Evolutionary conservation across 2,113 vertebrate species (phyloP).

Genomic region (Crotalus horridus): DNA sequence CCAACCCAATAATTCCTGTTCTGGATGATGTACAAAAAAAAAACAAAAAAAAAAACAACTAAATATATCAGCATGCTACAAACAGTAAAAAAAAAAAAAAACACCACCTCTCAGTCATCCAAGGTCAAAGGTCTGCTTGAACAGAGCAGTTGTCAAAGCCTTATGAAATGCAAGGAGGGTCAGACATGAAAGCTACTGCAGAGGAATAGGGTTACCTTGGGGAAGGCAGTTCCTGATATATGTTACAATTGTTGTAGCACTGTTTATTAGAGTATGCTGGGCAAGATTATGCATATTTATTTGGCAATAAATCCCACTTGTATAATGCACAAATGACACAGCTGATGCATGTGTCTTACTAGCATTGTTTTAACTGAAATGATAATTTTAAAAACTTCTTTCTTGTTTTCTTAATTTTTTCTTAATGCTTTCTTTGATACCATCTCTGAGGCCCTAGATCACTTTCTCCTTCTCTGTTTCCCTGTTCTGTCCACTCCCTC

Average conservation of each 20-base stretch:
- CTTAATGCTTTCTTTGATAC: background rate
- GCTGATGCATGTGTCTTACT: background rate
- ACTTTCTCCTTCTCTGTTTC: background rate
- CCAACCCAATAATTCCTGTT: background rate
- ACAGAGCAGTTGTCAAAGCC: background rate
- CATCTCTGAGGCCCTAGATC: conserved; percentile 40
- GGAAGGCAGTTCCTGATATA: background rate
- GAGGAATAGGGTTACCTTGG: background rate
- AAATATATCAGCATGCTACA: background rate
- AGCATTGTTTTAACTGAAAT: background rate
- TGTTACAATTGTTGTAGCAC: background rate
- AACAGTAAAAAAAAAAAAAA: background rate
- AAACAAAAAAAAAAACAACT: background rate
- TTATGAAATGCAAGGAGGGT: background rate
- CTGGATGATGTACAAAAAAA: background rate
- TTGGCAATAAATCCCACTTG: background rate
- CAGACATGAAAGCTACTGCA: background rate
- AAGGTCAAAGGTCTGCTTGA: background rate
- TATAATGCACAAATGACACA: background rate
- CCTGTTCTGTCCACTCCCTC: conserved; percentile 40
- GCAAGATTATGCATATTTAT: background rate
- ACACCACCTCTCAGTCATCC: background rate
- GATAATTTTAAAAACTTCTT: background rate
- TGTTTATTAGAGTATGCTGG: background rate
- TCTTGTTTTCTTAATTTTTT: background rate